These are phyloP conservation scores for Epirrita christyi DNA, from an alignment of 2,888 invertebrate genomes.

Conservation along the genomic window DNA sequence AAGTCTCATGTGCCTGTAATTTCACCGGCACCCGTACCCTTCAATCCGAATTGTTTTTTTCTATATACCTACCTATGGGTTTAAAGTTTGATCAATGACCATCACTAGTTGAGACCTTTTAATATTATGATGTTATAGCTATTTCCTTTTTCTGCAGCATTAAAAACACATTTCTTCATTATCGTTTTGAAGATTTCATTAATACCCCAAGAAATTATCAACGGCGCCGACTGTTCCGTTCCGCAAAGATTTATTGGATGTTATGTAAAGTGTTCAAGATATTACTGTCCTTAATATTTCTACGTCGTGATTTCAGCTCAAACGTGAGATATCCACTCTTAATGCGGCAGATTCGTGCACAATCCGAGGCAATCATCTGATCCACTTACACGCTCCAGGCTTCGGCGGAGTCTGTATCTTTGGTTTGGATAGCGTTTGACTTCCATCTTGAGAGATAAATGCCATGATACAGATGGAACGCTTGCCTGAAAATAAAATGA, in stretches of 20 bases:
- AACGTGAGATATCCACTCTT: constrained; percentile 71
- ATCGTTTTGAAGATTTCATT: constrained; percentile 2
- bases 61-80: too few relatives aligned
- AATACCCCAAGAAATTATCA: constrained; percentile 69
- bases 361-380: constrained; percentile 61
- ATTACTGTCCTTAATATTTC: constrained; percentile 82
- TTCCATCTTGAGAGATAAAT: constrained; percentile 18
- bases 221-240: constrained; percentile 63
- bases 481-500: constrained; percentile 1
- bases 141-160: too few relatives aligned
- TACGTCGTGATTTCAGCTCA: constrained; percentile 75
- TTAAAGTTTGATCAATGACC: too few relatives aligned
- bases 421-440: constrained; percentile 21
- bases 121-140: background rate
- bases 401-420: constrained; percentile 35
- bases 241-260: constrained; percentile 75
- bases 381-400: constrained; percentile 62
- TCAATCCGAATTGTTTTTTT: too few relatives aligned
- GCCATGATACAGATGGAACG: background rate
- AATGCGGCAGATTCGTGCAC: constrained; percentile 58
- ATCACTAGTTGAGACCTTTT: too few relatives aligned
- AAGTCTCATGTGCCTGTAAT: too few relatives aligned
- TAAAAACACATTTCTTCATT: background rate
- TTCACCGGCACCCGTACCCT: too few relatives aligned
- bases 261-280: constrained; percentile 81